Evolutionary conservation across 2,113 vertebrate genomes (phyloP).

Genomic region (Ovis canadensis): DNA sequence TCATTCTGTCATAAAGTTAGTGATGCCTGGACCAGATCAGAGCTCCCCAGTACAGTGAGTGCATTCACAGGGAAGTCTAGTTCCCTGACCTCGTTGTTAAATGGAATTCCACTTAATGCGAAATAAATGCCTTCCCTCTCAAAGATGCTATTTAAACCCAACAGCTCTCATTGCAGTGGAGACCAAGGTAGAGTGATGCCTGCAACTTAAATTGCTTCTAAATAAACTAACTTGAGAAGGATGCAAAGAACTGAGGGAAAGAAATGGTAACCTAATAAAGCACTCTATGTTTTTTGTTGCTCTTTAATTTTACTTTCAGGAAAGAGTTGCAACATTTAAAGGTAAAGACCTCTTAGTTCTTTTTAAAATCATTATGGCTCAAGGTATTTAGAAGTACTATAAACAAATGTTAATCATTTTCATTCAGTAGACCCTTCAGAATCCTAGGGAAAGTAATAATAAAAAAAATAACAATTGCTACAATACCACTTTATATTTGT

Average conservation of each 20-base stretch:
- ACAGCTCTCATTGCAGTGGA: neutral
- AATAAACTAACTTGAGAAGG: neutral
- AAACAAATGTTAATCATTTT: slow-evolving; percentile 7
- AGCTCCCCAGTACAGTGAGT: neutral
- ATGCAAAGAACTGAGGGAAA: neutral
- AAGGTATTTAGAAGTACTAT: neutral
- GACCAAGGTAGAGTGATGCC: neutral
- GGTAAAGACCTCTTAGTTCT: neutral
- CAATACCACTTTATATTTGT: neutral
- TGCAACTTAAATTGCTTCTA: neutral
- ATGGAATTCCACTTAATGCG: neutral
- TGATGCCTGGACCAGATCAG: neutral
- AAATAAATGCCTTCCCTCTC: neutral
- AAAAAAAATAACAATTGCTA: slow-evolving; percentile 14
- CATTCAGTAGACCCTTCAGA: neutral
- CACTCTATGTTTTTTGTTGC: neutral
- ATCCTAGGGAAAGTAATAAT: neutral
- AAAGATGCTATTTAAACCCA: neutral
- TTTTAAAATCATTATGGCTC: neutral
- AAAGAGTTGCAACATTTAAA: neutral
- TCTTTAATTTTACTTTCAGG: slow-evolving; percentile 16
- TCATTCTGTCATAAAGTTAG: neutral
- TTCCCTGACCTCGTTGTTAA: neutral
- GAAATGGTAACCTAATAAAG: neutral
- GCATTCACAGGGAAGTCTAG: neutral